These are phyloP conservation scores for Clarias pachynema DNA, from an alignment of 2,797 vertebrate species.

Conservation along the genomic window DNA sequence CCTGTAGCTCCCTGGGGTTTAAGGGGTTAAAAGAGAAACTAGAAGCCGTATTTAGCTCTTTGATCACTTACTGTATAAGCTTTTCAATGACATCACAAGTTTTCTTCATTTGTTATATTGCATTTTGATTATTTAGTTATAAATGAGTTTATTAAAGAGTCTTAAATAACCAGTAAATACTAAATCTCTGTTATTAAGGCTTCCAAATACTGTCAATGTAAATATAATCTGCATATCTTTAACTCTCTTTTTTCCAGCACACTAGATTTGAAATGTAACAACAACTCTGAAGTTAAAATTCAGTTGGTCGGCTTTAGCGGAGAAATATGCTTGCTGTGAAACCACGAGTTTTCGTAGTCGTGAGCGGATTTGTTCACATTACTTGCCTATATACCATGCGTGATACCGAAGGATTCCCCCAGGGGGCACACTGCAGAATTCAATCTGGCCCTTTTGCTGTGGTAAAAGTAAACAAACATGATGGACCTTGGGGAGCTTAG, in stretches of 20 bases:
- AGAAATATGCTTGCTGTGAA: no score
- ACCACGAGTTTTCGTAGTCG: no score
- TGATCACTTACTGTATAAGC: not conserved
- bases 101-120: not conserved
- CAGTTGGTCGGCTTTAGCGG: not conserved
- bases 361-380: no score
- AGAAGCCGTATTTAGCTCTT: not conserved
- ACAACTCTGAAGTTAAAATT: not conserved
- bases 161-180: not conserved
- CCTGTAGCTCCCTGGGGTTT: not conserved
- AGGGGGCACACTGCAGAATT: no score
- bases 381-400: no score
- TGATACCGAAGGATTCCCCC: no score
- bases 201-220: not conserved
- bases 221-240: not conserved
- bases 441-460: no score
- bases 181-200: not conserved
- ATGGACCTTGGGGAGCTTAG: no score
- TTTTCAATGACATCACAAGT: not conserved
- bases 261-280: not conserved
- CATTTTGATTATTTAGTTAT: not conserved
- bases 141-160: not conserved
- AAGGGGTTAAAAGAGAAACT: not conserved
- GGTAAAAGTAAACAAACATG: no score
- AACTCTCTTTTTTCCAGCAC: not conserved